Evolutionary conservation across 1,140 invertebrate species (phyloP), one percentile per base, ranked within the genome.

Genomic region (Cotesia vestalis): DNA sequence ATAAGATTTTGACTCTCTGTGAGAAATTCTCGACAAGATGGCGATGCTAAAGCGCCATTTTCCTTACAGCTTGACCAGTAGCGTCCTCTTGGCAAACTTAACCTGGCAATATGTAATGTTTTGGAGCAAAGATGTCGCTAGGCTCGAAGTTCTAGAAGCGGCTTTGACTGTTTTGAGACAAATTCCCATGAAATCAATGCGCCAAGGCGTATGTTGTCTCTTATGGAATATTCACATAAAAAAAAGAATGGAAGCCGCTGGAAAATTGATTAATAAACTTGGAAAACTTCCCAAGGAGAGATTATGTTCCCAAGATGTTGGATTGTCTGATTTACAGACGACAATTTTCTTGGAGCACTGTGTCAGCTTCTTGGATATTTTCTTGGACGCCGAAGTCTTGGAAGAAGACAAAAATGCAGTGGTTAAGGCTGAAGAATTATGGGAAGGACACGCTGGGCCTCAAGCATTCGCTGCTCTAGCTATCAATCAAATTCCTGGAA

Each of bases 151-250:
- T 76, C 85, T 95, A 2, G 85, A 90, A 73, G 89, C 91, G 9
- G 90, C 91, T 0, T 77, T 95, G 52, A 11, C 69, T 74, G 72
- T 88, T 80, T 66, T 86, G 74, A 71, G 76, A 83, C 86, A 84
- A 78, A 92, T 93, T 81, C 88, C 89, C 12, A 88, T 90, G 78
- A 81, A 89, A 36, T 87, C 90, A 59, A 85, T 94, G 66, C 90
- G 90, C 77, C 90, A 93, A 77, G 94, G 93, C 52, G 88, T 96
- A 6, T 94, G 92, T 78, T 92, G 91, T 72, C 89, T 98, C 78
- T 88, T 97, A 73, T 98, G 96, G 96, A 93, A 92, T 62, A 93
- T 94, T 67, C 94, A 95, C 79, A 83, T 96, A 27, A 91, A 92
- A 78, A 92, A 92, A 79, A 87, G 90, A 34, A 91, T 96, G 79